phyloP scores from a whole-genome alignment of 2,888 invertebrate species.

The Zygogramma bicolorata region DNA sequence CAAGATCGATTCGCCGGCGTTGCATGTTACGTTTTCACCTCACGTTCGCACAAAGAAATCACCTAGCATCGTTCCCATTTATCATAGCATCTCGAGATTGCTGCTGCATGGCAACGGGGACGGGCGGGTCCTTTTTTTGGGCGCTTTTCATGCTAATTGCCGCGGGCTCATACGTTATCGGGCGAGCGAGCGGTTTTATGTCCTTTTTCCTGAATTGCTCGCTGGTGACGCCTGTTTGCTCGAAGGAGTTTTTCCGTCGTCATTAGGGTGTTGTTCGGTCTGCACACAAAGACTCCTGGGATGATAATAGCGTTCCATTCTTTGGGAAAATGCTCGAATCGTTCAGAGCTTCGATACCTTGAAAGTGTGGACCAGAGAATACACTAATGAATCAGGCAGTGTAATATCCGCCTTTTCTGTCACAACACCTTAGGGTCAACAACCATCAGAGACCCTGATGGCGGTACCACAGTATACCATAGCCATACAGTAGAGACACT shows the following conservation, averaged over 20 bases:
- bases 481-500: too few relatives aligned
- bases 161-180: constrained; percentile 3
- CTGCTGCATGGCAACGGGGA: constrained; percentile 42
- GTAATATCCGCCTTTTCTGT: too few relatives aligned
- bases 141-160: constrained; percentile 9
- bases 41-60: constrained; percentile 64
- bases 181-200: not conserved
- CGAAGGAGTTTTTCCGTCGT: not conserved
- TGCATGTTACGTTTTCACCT: constrained; percentile 61
- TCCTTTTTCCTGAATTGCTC: not conserved
- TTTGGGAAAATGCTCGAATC: too few relatives aligned
- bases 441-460: too few relatives aligned
- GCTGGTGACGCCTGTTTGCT: not conserved
- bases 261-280: not conserved
- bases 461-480: too few relatives aligned
- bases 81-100: constrained; percentile 56
- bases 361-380: too few relatives aligned
- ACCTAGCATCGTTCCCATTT: constrained; percentile 61
- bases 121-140: constrained; percentile 21
- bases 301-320: too few relatives aligned
- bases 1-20: constrained; percentile 54
- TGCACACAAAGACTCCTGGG: not conserved
- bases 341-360: too few relatives aligned
- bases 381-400: too few relatives aligned
- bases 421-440: too few relatives aligned